These are phyloP conservation scores for Hybos culiciformis DNA, from an alignment of 2,888 invertebrate genomes.

Conservation along the genomic window DNA sequence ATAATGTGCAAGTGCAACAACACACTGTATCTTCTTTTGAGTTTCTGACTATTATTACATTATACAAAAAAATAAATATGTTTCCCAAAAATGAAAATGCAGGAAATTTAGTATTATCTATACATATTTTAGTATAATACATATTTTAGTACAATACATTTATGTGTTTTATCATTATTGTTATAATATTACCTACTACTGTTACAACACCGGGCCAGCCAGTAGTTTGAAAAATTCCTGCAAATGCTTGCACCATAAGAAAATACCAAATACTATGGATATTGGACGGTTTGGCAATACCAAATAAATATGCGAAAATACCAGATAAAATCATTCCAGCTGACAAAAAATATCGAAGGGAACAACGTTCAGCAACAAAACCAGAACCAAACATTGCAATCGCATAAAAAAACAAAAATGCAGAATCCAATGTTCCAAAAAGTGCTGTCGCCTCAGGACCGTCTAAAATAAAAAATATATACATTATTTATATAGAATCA, in stretches of 20 bases:
- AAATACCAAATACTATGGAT: constrained; percentile 77
- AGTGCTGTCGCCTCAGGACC: constrained; percentile 56
- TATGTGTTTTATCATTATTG: too few species aligned
- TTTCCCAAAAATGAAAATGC: too few species aligned
- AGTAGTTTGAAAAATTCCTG: constrained; percentile 81
- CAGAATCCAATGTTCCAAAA: constrained; percentile 77
- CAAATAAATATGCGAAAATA: constrained; percentile 74
- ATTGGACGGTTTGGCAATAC: constrained; percentile 64
- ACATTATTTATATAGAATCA: too few species aligned
- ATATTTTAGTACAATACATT: too few species aligned
- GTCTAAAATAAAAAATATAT: constrained; percentile 38
- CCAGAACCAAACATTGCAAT: constrained; percentile 85
- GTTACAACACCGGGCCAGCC: constrained; percentile 95
- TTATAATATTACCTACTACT: too few species aligned
- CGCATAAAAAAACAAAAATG: constrained; percentile 86
- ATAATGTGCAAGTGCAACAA: too few species aligned
- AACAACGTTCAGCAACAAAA: constrained; percentile 82
- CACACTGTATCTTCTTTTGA: too few species aligned
- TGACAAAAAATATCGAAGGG: constrained; percentile 79
- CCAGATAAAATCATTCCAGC: constrained; percentile 84
- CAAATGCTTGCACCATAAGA: constrained; percentile 68
- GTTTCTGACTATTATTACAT: too few species aligned
- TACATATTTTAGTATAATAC: too few species aligned
- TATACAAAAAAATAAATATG: too few species aligned
- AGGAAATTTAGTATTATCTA: too few species aligned